phyloP scores from a whole-genome alignment of 2,888 invertebrate species.

The Xestia ashworthii region DNA sequence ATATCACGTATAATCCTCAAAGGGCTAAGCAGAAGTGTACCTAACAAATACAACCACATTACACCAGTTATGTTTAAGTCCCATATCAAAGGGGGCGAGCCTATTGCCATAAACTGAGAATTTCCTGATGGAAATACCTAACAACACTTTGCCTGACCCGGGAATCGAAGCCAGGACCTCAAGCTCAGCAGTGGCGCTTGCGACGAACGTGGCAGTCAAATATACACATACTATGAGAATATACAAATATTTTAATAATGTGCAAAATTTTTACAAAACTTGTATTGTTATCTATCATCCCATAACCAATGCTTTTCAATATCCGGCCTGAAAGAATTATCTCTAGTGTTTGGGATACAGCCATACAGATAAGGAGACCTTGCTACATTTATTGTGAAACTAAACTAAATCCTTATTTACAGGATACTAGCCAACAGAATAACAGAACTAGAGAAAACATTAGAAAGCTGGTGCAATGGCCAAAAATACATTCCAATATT shows the following conservation, averaged over 20 bases:
- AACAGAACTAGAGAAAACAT: slow-evolving; percentile 94
- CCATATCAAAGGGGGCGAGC: too few species aligned
- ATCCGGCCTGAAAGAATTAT: slow-evolving; percentile 28
- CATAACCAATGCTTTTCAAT: slow-evolving; percentile 28
- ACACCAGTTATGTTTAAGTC: too few species aligned
- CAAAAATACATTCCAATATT: slow-evolving; percentile 89
- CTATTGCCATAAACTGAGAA: too few species aligned
- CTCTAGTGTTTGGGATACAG: slow-evolving; percentile 13
- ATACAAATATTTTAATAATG: neutral
- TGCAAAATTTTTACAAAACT: neutral
- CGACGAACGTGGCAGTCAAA: too few species aligned
- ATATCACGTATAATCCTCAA: too few species aligned
- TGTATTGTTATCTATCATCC: slow-evolving; percentile 28
- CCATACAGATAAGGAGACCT: slow-evolving; percentile 12
- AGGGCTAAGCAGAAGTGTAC: too few species aligned
- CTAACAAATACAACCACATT: too few species aligned
- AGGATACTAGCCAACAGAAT: slow-evolving; percentile 96
- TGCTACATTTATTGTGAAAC: neutral
- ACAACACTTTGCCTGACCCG: too few species aligned
- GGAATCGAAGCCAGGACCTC: too few species aligned
- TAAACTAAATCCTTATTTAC: slow-evolving; percentile 62
- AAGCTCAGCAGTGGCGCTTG: too few species aligned
- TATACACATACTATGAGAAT: too few species aligned
- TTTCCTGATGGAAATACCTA: too few species aligned
- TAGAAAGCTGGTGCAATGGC: slow-evolving; percentile 91